Base-by-base conservation (phyloP, 2,888 invertebrate genomes). In the Pherbina coryleti region DNA sequence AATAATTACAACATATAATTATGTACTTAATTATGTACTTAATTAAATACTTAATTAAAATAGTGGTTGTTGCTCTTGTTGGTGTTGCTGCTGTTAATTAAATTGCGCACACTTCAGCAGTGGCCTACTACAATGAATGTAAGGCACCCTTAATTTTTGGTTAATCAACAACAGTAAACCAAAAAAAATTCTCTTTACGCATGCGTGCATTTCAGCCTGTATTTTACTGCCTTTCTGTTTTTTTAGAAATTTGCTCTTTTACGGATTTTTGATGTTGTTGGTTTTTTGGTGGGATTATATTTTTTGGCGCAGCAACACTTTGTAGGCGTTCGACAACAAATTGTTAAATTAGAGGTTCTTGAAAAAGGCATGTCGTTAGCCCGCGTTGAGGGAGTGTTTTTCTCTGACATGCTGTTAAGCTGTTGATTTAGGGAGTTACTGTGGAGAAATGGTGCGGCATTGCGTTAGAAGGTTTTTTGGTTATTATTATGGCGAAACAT, bases 291-390 rank as follows among this genome's bases (percentile, higher is more conserved):
- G 80, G 66, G 64, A 73, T 37, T 51, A 75, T 34, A 25, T 74
- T 64, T 60, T 73, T 60, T n/a, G 22, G 44, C 37, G 31, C 37
- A 44, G 34, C 49, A 19, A 8, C 19, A 22, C 67, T 79, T 80
- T 77, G 82, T 82, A 79, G 83, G 83, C 83, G 83, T 82, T 80
- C 53, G 55, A 72, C 66, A 31, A 67, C 72, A 78, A 80, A 80
- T 77, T 72, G 75, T 74, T 76, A 78, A 80, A 80, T 80, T 80
- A 78, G 77, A 57, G 78, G 80, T 80, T 80, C 37, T 53, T 51
- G 17, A 78, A 79, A 31, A 37, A 37, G 67, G 9, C 37, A 37
- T 37, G 25, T 70, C 60, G 70, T n/a, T 37, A 60, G 62, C 34
- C 31, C 34, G 53, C 62, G 51, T 7, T 49, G 51, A 31, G 66